These are phyloP conservation scores for Epinephelus fuscoguttatus DNA, from an alignment of 2,113 vertebrate genomes.

Conservation along the genomic window DNA sequence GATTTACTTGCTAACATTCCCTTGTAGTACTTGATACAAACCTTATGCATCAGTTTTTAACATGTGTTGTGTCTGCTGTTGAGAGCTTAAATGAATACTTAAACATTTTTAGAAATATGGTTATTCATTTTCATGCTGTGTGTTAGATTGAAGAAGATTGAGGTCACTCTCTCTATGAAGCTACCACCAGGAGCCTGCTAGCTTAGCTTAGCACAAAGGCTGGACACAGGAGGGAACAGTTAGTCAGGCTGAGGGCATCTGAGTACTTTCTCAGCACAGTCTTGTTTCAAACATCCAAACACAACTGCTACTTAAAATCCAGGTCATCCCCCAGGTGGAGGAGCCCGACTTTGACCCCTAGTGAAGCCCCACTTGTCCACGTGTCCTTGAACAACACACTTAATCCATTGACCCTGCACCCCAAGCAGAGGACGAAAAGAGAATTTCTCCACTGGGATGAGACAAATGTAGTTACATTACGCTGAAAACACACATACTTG, in stretches of 20 bases:
- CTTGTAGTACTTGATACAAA: not conserved
- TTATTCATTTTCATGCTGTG: not conserved
- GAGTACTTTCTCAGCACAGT: conserved; percentile 33
- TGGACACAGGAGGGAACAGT: not conserved
- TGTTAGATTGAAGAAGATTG: not conserved
- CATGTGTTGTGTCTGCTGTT: too few species aligned
- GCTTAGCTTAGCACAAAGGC: conserved; percentile 7
- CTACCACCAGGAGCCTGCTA: not conserved
- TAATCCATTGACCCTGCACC: conserved; percentile 55
- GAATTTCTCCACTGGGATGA: conserved; percentile 4
- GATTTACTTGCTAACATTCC: not conserved
- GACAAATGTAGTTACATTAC: conserved; percentile 17
- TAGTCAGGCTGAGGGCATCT: conserved; percentile 9
- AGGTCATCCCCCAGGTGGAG: conserved; percentile 67
- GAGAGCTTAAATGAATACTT: not conserved
- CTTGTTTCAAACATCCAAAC: conserved; percentile 46
- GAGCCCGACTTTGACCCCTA: conserved; percentile 50
- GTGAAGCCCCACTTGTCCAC: conserved; percentile 37
- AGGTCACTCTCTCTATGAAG: not conserved
- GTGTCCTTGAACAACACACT: conserved; percentile 59
- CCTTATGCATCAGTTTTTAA: not conserved
- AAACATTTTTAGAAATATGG: not conserved
- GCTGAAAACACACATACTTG: conserved; percentile 6
- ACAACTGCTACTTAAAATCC: conserved; percentile 59
- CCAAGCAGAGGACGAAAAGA: conserved; percentile 52